Evolutionary conservation across 2,797 vertebrate genomes (phyloP), one percentile per base, ranked within the genome.

Genomic region (Galago senegalensis): DNA sequence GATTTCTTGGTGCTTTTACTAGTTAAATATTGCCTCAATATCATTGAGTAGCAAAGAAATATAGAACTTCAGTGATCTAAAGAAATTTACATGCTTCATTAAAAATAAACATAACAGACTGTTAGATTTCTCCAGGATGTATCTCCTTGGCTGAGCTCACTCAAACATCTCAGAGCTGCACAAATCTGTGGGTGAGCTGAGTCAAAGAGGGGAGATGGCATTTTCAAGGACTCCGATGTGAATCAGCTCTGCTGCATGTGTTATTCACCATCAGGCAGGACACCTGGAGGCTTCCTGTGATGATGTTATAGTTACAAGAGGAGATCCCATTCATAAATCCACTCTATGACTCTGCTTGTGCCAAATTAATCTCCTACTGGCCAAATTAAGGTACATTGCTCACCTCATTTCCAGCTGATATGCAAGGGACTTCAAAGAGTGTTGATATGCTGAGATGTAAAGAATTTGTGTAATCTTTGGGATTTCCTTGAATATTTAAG

Each of bases 171-270:
- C 6, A 43, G 89, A 9, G 3, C 7, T 34, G 3, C 4, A 4
- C n/a, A 5, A 23, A 5, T 75, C 29, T 91, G 10, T 76, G 23
- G 1, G 2, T 31, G 3, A 16, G 4, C n/a, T 31, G 18, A 4
- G 1, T 1, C 1, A 37, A 56, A 17, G 53, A 27, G 5, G 1
- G 49, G 7, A 27, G 43, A 31, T 56, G 20, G 12, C 23, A 7
- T 27, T 6, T 37, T 87, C 8, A 49, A 67, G 16, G 25, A 6
- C 20, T 89, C 60, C 21, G 27, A 25, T 37, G 14, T 29, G 8
- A 61, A 76, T 61, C 13, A 20, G 1, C 4, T 69, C 63, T 61
- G 60, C 23, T 80, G 5, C 69, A 14, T 40, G 10, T 37, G 46
- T 6, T 25, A 49, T 31, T 69, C 14, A 34, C 69, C 8, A 7